Conservation (phyloP, 1,140 invertebrate genomes). For the Cataglyphis hispanica region DNA sequence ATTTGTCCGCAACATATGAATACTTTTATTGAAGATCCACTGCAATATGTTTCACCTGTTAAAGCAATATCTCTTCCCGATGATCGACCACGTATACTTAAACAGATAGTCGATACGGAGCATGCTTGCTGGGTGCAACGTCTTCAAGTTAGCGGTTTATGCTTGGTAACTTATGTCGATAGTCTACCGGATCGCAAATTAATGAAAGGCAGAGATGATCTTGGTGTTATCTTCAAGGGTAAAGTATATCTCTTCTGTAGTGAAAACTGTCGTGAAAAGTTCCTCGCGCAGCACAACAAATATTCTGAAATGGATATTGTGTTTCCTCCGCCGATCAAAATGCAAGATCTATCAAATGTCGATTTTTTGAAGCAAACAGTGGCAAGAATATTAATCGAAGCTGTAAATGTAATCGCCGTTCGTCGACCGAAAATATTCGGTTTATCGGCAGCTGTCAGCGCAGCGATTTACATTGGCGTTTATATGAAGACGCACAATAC, state of each 20-base stretch:
- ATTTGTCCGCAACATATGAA: slow-evolving; percentile 86
- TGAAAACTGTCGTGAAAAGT: slow-evolving; percentile 84
- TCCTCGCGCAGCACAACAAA: slow-evolving; percentile 83
- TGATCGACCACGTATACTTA: slow-evolving; percentile 84
- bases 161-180: slow-evolving; percentile 88
- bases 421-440: slow-evolving; percentile 88
- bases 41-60: slow-evolving; percentile 78
- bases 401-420: slow-evolving; percentile 84
- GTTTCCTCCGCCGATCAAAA: slow-evolving; percentile 81
- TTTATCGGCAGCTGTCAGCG: slow-evolving; percentile 84
- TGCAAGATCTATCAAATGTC: slow-evolving; percentile 85
- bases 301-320: slow-evolving; percentile 84
- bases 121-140: slow-evolving; percentile 73
- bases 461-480: slow-evolving; percentile 86
- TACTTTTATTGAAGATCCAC: slow-evolving; percentile 83
- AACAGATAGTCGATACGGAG: slow-evolving; percentile 77
- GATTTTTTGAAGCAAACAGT: slow-evolving; percentile 88
- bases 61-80: slow-evolving; percentile 83
- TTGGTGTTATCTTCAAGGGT: slow-evolving; percentile 83
- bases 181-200: slow-evolving; percentile 84
- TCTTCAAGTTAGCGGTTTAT: slow-evolving; percentile 86
- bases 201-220: slow-evolving; percentile 81
- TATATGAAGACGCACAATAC: slow-evolving; percentile 87
- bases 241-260: slow-evolving; percentile 87
- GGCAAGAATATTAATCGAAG: slow-evolving; percentile 85